These are phyloP conservation scores for Elgaria multicarinata DNA, from an alignment of 2,113 vertebrate genomes.

Conservation along the genomic window DNA sequence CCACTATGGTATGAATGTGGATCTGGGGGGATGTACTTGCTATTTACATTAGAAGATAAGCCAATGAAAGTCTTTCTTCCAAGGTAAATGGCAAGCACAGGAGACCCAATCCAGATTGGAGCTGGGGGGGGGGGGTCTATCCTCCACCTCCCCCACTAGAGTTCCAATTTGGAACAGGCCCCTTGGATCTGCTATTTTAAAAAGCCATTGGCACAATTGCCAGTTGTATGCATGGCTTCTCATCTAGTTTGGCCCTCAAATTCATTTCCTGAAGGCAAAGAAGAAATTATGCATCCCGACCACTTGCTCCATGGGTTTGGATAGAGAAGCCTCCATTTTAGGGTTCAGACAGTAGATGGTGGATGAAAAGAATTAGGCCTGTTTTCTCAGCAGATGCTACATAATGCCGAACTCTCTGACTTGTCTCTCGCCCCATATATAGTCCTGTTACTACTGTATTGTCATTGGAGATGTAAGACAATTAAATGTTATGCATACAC, in stretches of 20 bases:
- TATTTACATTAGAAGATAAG: background rate
- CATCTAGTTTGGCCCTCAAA: background rate
- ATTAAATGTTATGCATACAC: background rate
- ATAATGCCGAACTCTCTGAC: background rate
- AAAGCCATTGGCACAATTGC: no score
- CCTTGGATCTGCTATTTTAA: no score
- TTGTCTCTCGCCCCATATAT: background rate
- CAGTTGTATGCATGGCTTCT: background rate
- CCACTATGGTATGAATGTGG: background rate
- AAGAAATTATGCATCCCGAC: background rate
- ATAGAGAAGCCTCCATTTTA: background rate
- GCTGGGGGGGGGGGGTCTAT: background rate
- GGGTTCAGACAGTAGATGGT: background rate
- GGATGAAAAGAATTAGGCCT: background rate
- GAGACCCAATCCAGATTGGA: background rate
- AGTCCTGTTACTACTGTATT: background rate
- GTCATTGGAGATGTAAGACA: background rate
- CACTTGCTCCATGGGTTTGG: background rate
- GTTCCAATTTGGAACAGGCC: no score
- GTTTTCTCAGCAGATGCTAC: background rate
- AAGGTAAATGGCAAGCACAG: background rate
- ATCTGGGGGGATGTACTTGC: background rate
- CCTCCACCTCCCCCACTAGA: no score
- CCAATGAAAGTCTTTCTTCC: background rate
- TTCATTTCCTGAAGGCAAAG: background rate